These are phyloP conservation scores for Maconellicoccus hirsutus DNA, from an alignment of 1,140 invertebrate species.

Conservation along the genomic window DNA sequence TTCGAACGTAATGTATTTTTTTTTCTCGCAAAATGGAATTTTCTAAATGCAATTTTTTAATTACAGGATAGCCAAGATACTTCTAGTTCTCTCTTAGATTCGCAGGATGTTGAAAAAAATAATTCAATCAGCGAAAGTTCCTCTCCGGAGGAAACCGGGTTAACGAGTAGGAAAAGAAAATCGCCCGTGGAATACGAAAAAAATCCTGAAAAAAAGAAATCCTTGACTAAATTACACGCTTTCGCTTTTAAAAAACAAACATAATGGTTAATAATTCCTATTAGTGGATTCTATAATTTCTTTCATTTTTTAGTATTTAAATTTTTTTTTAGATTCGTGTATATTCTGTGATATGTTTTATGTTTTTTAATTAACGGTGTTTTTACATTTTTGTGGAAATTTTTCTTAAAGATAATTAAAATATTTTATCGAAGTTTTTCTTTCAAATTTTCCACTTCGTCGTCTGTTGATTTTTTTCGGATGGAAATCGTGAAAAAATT, in stretches of 20 bases:
- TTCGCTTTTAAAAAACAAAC: constrained; percentile 15
- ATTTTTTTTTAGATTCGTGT: too few relatives aligned
- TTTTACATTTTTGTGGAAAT: too few relatives aligned
- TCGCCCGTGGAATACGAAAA: background rate
- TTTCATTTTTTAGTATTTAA: background rate
- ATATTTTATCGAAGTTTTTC: too few relatives aligned
- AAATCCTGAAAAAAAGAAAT: background rate
- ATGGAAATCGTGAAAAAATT: too few relatives aligned
- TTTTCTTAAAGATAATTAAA: too few relatives aligned
- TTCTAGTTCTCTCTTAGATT: background rate
- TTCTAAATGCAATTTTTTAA: background rate
- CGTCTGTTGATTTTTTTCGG: too few relatives aligned
- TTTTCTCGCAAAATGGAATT: background rate
- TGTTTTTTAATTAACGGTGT: too few relatives aligned
- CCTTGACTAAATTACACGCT: background rate
- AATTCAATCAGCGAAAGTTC: background rate
- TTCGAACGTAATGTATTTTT: background rate
- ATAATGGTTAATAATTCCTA: background rate
- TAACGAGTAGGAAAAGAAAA: background rate
- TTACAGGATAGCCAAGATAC: background rate
- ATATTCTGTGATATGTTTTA: too few relatives aligned
- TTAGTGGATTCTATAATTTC: background rate
- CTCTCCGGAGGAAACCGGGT: background rate
- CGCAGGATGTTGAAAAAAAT: background rate
- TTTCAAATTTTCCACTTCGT: too few relatives aligned